A percentile compares a stretch with the other conserved stretches of the same genome.
These are phyloP conservation scores for Phortica okadai DNA, from an alignment of 2,888 invertebrate species.

Conservation along the genomic window DNA sequence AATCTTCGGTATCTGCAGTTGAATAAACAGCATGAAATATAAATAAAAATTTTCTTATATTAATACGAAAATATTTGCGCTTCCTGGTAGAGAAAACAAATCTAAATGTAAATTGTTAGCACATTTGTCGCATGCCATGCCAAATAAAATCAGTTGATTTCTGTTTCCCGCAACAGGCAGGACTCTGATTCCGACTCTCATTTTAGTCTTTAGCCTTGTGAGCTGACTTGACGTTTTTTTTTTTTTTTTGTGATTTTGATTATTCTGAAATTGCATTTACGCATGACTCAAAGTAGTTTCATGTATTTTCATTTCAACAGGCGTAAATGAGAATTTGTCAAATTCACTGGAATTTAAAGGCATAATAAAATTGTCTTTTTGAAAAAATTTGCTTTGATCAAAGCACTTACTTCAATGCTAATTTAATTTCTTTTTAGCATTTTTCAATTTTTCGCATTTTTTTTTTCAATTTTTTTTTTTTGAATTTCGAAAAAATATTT, in stretches of 20 bases:
- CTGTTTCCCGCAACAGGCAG: neutral
- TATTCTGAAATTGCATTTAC: neutral
- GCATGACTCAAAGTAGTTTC: neutral
- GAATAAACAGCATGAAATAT: constrained; percentile 2
- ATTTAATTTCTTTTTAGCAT: neutral
- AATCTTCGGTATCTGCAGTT: constrained; percentile 13
- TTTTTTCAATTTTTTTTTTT: neutral
- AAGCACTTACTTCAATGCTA: neutral
- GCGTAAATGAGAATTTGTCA: no score
- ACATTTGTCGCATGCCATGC: constrained; percentile 2
- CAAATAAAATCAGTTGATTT: neutral
- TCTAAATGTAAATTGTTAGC: constrained; percentile 51
- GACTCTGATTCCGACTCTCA: neutral
- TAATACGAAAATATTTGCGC: neutral
- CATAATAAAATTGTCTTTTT: no score
- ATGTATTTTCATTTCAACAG: no score
- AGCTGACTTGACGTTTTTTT: neutral
- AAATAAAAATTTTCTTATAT: constrained; percentile 1
- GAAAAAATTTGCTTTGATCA: neutral
- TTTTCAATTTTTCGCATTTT: neutral
- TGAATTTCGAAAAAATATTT: neutral
- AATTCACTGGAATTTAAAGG: no score
- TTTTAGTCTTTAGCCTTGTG: neutral
- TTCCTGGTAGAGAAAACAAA: constrained; percentile 48
- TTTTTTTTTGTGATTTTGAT: neutral